These are phyloP conservation scores for Uropsilus gracilis DNA, from an alignment of 2,113 vertebrate genomes.

Conservation along the genomic window DNA sequence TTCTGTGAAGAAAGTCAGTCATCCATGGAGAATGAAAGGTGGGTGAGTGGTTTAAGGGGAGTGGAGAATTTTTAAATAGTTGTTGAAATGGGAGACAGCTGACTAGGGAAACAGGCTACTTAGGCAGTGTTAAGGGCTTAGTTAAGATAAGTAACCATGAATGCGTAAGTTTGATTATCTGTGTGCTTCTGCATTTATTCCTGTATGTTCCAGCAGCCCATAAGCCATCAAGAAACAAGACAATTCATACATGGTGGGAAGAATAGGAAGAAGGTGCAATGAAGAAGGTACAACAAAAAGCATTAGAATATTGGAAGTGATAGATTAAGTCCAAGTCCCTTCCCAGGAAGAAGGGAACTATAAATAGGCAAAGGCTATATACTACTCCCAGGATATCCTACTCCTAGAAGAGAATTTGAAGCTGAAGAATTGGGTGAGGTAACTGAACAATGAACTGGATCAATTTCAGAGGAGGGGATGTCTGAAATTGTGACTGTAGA, in stretches of 20 bases:
- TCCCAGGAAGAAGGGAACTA: not conserved
- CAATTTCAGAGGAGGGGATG: not conserved
- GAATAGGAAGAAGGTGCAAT: not conserved
- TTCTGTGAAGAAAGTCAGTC: not conserved
- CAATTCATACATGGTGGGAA: not conserved
- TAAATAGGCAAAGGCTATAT: not conserved
- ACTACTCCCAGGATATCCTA: too few species aligned
- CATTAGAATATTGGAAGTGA: not conserved
- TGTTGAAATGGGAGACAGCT: constrained; percentile 21
- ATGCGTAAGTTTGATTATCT: not conserved
- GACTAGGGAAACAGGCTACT: not conserved
- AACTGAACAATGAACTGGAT: not conserved
- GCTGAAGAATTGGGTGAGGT: not conserved
- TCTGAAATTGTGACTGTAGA: not conserved
- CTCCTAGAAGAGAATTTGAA: not conserved
- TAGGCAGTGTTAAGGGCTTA: not conserved
- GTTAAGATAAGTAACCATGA: not conserved
- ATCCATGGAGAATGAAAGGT: not conserved
- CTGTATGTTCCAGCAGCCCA: not conserved
- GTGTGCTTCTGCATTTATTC: not conserved
- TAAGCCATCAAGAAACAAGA: not conserved
- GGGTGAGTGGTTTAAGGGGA: not conserved
- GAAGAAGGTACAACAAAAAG: not conserved
- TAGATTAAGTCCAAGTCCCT: not conserved
- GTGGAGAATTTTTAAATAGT: not conserved